Percentiles rank a stretch among this genome's conserved stretches.
Conservation (phyloP, 2,113 vertebrate genomes). For the Camelus dromedarius region DNA sequence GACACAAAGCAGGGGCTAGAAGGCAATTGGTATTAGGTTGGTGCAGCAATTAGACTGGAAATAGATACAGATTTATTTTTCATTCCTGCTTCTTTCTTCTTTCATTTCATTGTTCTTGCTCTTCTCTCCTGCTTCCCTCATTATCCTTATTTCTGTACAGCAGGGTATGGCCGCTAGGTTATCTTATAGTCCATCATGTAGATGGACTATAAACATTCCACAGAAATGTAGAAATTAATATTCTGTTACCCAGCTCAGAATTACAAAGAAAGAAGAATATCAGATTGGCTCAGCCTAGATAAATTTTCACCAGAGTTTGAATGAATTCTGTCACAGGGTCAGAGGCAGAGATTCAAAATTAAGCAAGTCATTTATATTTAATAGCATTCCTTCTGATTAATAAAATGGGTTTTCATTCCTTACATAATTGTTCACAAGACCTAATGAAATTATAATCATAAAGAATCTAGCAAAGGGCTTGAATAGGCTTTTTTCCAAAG, state of each 20-base stretch:
- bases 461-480: background rate
- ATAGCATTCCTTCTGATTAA: background rate
- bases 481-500: background rate
- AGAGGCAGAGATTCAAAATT: background rate
- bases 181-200: background rate
- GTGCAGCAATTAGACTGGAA: rapidly evolving
- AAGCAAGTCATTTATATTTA: background rate
- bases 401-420: background rate
- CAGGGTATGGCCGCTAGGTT: background rate
- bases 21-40: background rate
- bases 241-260: background rate
- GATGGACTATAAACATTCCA: too few relatives aligned
- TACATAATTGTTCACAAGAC: background rate
- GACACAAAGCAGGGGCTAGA: background rate
- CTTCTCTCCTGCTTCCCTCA: background rate
- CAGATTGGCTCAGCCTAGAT: background rate
- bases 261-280: background rate
- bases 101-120: background rate
- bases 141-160: background rate
- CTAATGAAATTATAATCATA: background rate
- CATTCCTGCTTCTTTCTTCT: background rate
- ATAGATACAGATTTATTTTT: background rate
- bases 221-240: background rate
- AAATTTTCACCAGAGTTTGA: background rate
- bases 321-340: background rate